Conservation (phyloP, 2,797 vertebrate genomes). For the Chelon auratus region DNA sequence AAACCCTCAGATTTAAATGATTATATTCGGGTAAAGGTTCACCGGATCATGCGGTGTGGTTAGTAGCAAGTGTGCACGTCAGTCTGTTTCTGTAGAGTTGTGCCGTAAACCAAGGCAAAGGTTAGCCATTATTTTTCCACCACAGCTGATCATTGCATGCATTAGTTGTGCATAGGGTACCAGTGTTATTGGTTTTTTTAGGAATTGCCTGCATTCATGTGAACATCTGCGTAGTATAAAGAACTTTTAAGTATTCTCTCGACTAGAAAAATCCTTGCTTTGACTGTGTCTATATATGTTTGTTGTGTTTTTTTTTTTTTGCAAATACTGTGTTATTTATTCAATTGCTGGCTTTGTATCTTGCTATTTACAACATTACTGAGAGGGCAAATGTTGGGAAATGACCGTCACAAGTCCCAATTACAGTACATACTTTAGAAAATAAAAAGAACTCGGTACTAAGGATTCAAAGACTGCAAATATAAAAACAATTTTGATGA, state of each 20-base stretch:
- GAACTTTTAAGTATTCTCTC: background rate
- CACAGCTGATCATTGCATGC: slow-evolving; percentile 72
- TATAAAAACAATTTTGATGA: slow-evolving; percentile 72
- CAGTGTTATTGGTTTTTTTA: slow-evolving; percentile 62
- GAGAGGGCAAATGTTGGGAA: slow-evolving; percentile 68
- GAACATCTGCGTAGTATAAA: background rate
- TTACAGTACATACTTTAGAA: slow-evolving; percentile 77
- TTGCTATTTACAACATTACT: slow-evolving; percentile 71
- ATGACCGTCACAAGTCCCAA: slow-evolving; percentile 69
- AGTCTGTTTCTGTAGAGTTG: slow-evolving; percentile 51
- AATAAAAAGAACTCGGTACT: slow-evolving; percentile 65
- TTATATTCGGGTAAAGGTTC: slow-evolving; percentile 56
- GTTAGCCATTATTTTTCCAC: slow-evolving; percentile 20
- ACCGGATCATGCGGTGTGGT: slow-evolving; percentile 46
- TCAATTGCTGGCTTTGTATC: slow-evolving; percentile 79
- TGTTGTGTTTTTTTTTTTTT: slow-evolving; percentile 59
- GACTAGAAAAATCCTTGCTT: background rate
- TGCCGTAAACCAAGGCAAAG: slow-evolving; percentile 61
- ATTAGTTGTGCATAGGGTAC: slow-evolving; percentile 77
- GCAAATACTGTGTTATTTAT: slow-evolving; percentile 60
- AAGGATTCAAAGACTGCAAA: slow-evolving; percentile 40
- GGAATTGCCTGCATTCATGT: slow-evolving; percentile 16
- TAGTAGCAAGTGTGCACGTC: slow-evolving; percentile 40
- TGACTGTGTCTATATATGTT: background rate
- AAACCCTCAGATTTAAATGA: slow-evolving; percentile 46